phyloP scores from a whole-genome alignment of 2,888 invertebrate species.

The Hermodice carunculata region DNA sequence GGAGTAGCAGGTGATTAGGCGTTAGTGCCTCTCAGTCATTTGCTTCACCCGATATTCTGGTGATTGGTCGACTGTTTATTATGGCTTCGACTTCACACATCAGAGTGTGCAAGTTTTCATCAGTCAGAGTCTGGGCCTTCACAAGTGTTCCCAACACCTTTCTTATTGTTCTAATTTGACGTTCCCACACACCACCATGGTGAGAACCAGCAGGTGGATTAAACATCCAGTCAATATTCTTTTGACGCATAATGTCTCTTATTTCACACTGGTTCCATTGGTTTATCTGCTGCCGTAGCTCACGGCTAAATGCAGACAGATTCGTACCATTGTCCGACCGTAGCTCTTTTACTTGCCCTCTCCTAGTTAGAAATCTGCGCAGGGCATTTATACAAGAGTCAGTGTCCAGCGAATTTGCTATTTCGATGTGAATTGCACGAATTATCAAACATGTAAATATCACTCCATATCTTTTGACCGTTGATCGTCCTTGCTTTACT shows the following conservation, averaged over 20 bases:
- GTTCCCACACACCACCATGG: slow-evolving; percentile 2
- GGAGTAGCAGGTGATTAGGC: slow-evolving; percentile 3
- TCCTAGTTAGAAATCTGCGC: slow-evolving; percentile 5
- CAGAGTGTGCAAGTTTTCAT: not conserved
- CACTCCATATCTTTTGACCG: not conserved
- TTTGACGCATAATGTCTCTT: not conserved
- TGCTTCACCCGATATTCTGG: not conserved
- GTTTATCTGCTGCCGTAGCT: not conserved
- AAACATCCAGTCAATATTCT: slow-evolving; percentile 3
- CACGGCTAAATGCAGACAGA: not conserved
- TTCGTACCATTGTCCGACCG: slow-evolving; percentile 11
- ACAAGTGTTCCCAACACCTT: not conserved
- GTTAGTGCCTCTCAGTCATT: not conserved
- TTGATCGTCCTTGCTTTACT: not conserved
- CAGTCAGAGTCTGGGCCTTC: not conserved
- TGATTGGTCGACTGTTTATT: not conserved
- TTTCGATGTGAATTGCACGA: slow-evolving; percentile 8
- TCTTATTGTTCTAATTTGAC: not conserved
- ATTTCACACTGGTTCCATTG: not conserved
- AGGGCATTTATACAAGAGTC: slow-evolving; percentile 8
- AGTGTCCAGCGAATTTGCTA: not conserved
- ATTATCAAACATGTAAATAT: not conserved
- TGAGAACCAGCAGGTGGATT: slow-evolving; percentile 9
- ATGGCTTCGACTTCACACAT: slow-evolving; percentile 7
- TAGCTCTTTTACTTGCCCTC: not conserved